Conservation (phyloP, 2,797 vertebrate genomes). For the Dendrocincla tyrannina region DNA sequence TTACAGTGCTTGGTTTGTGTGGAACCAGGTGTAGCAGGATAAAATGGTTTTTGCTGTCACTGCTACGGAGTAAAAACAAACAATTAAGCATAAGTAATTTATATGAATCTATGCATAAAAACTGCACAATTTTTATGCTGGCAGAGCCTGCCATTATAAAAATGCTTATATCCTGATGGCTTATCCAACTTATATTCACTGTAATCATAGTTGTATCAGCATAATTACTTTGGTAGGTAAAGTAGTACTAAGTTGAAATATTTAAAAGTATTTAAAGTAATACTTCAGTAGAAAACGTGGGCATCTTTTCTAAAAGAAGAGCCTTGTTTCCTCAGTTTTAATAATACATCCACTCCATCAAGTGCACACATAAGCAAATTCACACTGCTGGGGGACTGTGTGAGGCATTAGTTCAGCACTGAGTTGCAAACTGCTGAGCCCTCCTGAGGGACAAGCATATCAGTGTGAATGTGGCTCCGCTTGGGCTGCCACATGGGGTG, state of each 20-base stretch:
- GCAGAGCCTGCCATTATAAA: background rate
- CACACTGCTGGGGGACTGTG: background rate
- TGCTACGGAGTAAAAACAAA: background rate
- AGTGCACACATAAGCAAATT: background rate
- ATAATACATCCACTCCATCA: background rate
- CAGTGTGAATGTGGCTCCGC: background rate
- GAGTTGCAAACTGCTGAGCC: background rate
- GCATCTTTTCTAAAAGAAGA: background rate
- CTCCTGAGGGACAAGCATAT: background rate
- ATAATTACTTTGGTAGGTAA: background rate
- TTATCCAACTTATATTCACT: background rate
- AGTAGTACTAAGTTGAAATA: background rate
- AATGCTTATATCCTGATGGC: background rate
- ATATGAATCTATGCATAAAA: background rate
- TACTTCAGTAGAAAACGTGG: background rate
- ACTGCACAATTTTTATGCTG: background rate
- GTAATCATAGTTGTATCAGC: background rate
- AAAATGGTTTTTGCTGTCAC: background rate
- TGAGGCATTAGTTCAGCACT: background rate
- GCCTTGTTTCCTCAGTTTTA: background rate
- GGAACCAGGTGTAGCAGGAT: background rate
- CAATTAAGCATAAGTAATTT: background rate
- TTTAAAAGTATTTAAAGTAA: background rate
- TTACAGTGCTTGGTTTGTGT: background rate
- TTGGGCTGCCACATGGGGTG: background rate